Evolutionary conservation across 2,888 invertebrate genomes (phyloP), one percentile per base, ranked within the genome.

Genomic region (Cryptocephalus moraei): DNA sequence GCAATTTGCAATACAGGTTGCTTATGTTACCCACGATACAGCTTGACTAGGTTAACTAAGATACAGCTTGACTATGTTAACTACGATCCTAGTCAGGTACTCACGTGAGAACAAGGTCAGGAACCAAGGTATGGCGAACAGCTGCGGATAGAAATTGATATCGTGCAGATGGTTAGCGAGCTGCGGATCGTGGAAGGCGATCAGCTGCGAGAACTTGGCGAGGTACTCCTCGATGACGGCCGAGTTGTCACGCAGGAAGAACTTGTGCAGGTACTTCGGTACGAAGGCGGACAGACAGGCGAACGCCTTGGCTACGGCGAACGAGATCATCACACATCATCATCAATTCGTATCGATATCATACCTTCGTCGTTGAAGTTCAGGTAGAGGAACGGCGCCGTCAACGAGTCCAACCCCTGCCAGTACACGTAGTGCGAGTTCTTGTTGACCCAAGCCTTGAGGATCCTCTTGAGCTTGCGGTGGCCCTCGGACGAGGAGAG

Each of bases 71-170:
- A n/a, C n/a, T n/a, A n/a, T n/a, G n/a, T n/a, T n/a, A n/a, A n/a
- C n/a, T n/a, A n/a, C n/a, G n/a, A n/a, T n/a, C n/a, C n/a, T n/a
- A n/a, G n/a, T n/a, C n/a, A 22, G 22, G 10, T 60, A 80, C 87
- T 84, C 73, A 95, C 94, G 95, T 48, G 95, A 94, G 74, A 94
- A 97, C 91, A 97, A 94, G 8, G 96, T 97, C 33, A 97, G 76
- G 69, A 96, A 97, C 97, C 97, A 99, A 0, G 97, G 96, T 68
- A 99, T 97, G 13, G 97, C 94, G 72, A 96, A 99, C 11, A 97
- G 75, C 71, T 99, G 96, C 0, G 99, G 96, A 57, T 89, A 91
- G 68, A 99, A 99, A 63, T 86, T 91, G 57, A 97, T 96, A 11
- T 85, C 84, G 61, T 86, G 82, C 42, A 99, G 75, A 71, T 97